A percentile compares a stretch with the other conserved stretches of the same genome.
Evolutionary conservation across 2,797 vertebrate genomes (phyloP).

Genomic region (Lacerta agilis): DNA sequence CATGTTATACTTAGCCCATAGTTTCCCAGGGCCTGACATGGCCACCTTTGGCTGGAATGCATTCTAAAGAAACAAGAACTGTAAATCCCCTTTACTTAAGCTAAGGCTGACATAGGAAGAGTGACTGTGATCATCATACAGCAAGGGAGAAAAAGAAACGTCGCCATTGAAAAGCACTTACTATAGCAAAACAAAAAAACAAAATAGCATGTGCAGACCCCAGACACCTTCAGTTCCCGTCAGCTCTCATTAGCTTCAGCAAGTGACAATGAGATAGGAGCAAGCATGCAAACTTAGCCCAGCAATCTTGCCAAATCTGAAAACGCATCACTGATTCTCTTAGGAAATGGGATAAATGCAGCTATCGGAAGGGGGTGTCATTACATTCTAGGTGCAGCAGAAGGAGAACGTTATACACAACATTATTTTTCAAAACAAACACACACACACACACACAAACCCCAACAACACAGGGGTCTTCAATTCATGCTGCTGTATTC

Average conservation of each 20-base stretch:
- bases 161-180: background rate
- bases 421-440: background rate
- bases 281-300: slow-evolving; percentile 1
- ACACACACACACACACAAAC: too few species aligned
- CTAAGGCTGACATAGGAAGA: slow-evolving; percentile 27
- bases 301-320: background rate
- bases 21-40: slow-evolving; percentile 50
- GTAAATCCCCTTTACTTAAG: slow-evolving; percentile 48
- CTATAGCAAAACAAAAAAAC: background rate
- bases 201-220: background rate
- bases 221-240: background rate
- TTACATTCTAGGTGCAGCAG: background rate
- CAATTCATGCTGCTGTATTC: too few species aligned
- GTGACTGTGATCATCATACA: slow-evolving; percentile 31
- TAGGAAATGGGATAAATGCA: slow-evolving; percentile 21
- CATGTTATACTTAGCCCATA: slow-evolving; percentile 51
- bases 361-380: background rate
- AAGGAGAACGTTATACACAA: slow-evolving; percentile 6
- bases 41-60: slow-evolving; percentile 40
- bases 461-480: too few species aligned
- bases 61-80: slow-evolving; percentile 46
- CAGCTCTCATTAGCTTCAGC: background rate
- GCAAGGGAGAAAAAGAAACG: background rate
- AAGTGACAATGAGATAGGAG: background rate
- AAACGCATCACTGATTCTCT: slow-evolving; percentile 14